Evolutionary conservation across 2,888 invertebrate genomes (phyloP).

Genomic region (Rhamphomyia laevipes): DNA sequence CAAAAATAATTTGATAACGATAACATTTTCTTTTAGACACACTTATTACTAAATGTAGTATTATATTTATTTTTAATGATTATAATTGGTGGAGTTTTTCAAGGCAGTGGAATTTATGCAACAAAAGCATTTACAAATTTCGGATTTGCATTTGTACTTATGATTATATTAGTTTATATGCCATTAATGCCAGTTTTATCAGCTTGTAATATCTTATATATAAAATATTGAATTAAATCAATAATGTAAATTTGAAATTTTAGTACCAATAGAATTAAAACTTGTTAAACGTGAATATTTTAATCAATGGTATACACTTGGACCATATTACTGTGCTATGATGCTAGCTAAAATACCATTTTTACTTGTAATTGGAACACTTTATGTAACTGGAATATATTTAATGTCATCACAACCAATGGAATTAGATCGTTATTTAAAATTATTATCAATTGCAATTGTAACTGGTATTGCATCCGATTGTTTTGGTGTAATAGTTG

Average conservation of each 20-base stretch:
- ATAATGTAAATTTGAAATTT: too few relatives aligned
- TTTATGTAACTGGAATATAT: conserved; percentile 61
- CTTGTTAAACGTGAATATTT: conserved; percentile 66
- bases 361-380: conserved; percentile 53
- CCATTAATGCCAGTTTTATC: conserved; percentile 72
- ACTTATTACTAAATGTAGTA: conserved; percentile 55
- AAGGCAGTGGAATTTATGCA: conserved; percentile 64
- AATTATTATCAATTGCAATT: conserved; percentile 59
- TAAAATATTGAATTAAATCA: too few relatives aligned
- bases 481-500: conserved; percentile 63
- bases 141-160: conserved; percentile 69
- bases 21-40: conserved; percentile 47
- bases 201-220: conserved; percentile 72
- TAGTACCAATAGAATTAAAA: conserved; percentile 69
- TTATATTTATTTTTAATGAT: conserved; percentile 57
- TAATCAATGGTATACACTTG: conserved; percentile 72
- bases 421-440: conserved; percentile 51
- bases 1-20: too few relatives aligned
- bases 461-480: conserved; percentile 65
- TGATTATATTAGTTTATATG: conserved; percentile 67
- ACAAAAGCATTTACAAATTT: conserved; percentile 75
- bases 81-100: conserved; percentile 57
- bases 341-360: conserved; percentile 57
- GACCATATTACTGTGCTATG: conserved; percentile 66
- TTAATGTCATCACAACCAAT: conserved; percentile 64